These are phyloP conservation scores for Mycalesis mineus DNA, from an alignment of 2,888 invertebrate species.

Conservation along the genomic window DNA sequence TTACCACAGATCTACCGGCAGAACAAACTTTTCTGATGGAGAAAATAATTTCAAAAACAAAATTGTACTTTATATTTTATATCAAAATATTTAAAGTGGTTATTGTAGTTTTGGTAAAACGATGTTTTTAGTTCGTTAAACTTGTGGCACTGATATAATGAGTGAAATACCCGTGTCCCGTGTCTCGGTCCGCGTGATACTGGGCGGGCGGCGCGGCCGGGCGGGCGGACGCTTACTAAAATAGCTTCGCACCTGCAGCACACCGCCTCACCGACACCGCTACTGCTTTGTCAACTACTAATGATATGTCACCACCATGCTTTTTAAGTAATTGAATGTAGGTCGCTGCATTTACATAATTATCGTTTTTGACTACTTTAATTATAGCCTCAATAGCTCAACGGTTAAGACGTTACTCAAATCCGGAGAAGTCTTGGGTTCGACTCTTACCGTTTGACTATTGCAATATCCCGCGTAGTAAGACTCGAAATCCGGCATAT, in stretches of 20 bases:
- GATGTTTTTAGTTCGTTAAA: slow-evolving; percentile 11
- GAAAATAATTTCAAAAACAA: background rate
- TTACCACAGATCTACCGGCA: slow-evolving; percentile 10
- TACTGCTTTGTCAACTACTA: slow-evolving; percentile 62
- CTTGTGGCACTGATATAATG: slow-evolving; percentile 20
- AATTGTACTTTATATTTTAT: background rate
- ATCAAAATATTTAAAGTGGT: background rate
- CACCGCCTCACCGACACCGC: slow-evolving; percentile 51
- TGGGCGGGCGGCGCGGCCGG: slow-evolving; percentile 61
- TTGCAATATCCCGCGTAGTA: too few relatives aligned
- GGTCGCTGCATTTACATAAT: slow-evolving; percentile 6
- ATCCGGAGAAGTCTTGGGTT: too few relatives aligned
- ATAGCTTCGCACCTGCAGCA: slow-evolving; percentile 72
- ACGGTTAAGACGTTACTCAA: too few relatives aligned
- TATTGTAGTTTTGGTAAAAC: background rate
- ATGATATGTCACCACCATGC: slow-evolving; percentile 43
- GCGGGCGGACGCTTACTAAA: slow-evolving; percentile 49
- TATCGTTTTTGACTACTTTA: background rate
- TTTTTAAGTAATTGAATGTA: slow-evolving; percentile 19
- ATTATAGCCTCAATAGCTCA: too few relatives aligned
- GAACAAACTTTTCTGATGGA: background rate
- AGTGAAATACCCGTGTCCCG: slow-evolving; percentile 12
- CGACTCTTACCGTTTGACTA: too few relatives aligned
- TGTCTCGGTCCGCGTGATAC: slow-evolving; percentile 43
- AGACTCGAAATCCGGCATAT: too few relatives aligned